Evolutionary conservation across 64 coral and sea anemone genomes (phyloP).

Genomic region (Dendrophyllia cribrosa): DNA sequence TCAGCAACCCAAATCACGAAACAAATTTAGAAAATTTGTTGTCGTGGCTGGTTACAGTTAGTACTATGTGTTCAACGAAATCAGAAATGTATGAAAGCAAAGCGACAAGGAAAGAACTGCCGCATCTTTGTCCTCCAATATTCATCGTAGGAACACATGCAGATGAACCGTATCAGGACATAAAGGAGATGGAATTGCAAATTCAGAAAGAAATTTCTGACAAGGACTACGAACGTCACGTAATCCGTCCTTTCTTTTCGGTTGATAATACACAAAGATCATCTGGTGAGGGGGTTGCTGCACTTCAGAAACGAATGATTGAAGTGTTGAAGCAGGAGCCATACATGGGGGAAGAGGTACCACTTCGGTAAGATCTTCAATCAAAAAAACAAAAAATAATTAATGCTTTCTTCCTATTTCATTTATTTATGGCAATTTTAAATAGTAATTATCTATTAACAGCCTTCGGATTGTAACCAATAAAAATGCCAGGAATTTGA

Average conservation of each 20-base stretch:
- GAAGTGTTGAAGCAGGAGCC: slow-evolving; percentile 12
- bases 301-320: background rate
- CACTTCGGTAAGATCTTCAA: background rate
- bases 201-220: background rate
- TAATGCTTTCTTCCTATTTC: background rate
- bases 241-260: background rate
- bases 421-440: too few species aligned
- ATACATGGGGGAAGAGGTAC: slow-evolving; percentile 32
- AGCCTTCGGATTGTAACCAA: too few species aligned
- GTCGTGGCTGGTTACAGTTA: slow-evolving; percentile 32
- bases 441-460: too few species aligned
- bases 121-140: slow-evolving; percentile 4
- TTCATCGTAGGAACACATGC: slow-evolving; percentile 51
- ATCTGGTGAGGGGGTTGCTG: background rate
- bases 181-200: background rate
- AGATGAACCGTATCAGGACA: background rate
- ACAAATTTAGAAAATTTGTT: slow-evolving; percentile 42
- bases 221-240: slow-evolving; percentile 28
- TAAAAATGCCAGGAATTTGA: too few species aligned
- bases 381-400: too few species aligned
- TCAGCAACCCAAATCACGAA: background rate
- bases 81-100: background rate
- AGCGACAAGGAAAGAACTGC: too few species aligned
- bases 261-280: slow-evolving; percentile 13
- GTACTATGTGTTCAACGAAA: background rate